Percentiles rank a stretch among this genome's conserved stretches.
Evolutionary conservation across 2,888 invertebrate genomes (phyloP).

Genomic region (Cryptocheilus praepositus): DNA sequence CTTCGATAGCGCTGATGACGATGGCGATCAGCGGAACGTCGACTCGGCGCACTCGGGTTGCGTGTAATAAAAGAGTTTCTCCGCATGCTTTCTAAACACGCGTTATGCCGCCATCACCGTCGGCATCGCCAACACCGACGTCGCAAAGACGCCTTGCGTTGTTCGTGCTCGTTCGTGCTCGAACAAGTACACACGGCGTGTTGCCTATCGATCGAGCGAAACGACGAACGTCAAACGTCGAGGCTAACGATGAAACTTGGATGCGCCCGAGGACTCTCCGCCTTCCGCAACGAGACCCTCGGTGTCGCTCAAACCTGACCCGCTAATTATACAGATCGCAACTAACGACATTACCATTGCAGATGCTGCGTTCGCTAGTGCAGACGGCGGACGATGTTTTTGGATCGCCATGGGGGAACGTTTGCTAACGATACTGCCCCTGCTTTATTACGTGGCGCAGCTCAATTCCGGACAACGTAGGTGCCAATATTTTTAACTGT

Average conservation of each 20-base stretch:
- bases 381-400: slow-evolving; percentile 66
- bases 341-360: slow-evolving; percentile 26
- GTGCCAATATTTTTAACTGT: slow-evolving; percentile 15
- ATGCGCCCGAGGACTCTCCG: neutral
- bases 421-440: slow-evolving; percentile 60
- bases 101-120: slow-evolving; percentile 45
- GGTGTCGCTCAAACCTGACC: neutral
- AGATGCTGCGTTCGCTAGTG: slow-evolving; percentile 64
- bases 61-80: slow-evolving; percentile 67
- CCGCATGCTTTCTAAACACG: slow-evolving; percentile 72
- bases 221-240: neutral
- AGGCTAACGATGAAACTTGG: neutral
- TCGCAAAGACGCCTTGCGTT: no score
- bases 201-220: neutral
- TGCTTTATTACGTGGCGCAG: slow-evolving; percentile 59
- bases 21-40: slow-evolving; percentile 44
- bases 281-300: neutral
- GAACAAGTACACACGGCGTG: neutral
- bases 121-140: no score
- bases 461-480: slow-evolving; percentile 61
- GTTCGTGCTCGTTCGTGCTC: neutral
- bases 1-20: slow-evolving; percentile 31
- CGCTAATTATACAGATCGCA: no score
- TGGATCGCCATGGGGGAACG: slow-evolving; percentile 66
- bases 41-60: slow-evolving; percentile 40